These are phyloP conservation scores for Trematomus bernacchii DNA, from an alignment of 2,797 vertebrate genomes.

Conservation along the genomic window DNA sequence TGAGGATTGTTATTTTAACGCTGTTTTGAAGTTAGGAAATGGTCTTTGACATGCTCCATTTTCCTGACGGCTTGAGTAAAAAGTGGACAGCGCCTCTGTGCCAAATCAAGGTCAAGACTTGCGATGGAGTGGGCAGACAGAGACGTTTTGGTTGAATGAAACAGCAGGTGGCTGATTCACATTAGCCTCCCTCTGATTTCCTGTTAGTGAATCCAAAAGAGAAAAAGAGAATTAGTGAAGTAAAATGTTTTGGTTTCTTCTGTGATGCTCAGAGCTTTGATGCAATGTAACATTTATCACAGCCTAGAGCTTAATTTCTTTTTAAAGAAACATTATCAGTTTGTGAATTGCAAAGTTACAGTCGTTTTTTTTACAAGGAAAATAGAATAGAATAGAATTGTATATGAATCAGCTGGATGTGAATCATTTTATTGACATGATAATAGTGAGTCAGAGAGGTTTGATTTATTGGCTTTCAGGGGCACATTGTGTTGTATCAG, in stretches of 20 bases:
- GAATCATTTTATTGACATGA: background rate
- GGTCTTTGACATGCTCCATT: slow-evolving; percentile 36
- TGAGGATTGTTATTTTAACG: slow-evolving; percentile 26
- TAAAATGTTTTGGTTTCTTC: background rate
- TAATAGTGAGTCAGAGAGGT: background rate
- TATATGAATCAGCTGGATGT: background rate
- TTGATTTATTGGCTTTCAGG: background rate
- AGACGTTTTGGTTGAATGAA: slow-evolving; percentile 32
- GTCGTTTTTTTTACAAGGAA: background rate
- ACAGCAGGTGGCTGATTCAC: slow-evolving; percentile 49
- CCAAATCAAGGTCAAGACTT: slow-evolving; percentile 35
- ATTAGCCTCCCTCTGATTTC: slow-evolving; percentile 36
- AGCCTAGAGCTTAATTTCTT: background rate
- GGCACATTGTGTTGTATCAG: slow-evolving; percentile 1
- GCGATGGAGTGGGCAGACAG: slow-evolving; percentile 7
- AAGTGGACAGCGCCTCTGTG: background rate
- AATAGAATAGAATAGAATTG: background rate
- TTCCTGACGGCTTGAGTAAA: slow-evolving; percentile 26
- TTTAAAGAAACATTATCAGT: background rate
- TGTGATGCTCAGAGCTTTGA: slow-evolving; percentile 1
- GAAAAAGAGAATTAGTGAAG: background rate
- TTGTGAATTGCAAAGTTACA: background rate
- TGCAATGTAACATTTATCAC: background rate
- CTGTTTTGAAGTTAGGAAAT: slow-evolving; percentile 21
- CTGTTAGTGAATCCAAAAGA: slow-evolving; percentile 5